Base-by-base conservation (phyloP, 2,888 invertebrate species). In the Nomada ruficornis region DNA sequence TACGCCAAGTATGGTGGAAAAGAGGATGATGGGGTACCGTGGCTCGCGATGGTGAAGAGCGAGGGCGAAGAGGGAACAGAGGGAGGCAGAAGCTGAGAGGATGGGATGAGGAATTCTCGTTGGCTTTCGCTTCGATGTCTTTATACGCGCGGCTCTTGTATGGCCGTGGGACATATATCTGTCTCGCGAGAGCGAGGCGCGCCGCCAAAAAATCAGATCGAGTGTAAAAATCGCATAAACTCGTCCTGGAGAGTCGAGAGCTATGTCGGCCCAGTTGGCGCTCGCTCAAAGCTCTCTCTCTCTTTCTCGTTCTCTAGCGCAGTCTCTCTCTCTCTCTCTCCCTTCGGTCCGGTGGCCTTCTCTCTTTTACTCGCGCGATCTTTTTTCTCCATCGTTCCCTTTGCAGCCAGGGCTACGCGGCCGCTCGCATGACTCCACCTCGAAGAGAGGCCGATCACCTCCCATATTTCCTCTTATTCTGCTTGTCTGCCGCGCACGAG, bases 221-320 rank as follows among this genome's bases (percentile, higher is more conserved):
- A 93, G 93, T 93, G 93, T 93, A 93, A 93, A 93, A 93, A 94
- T 94, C 94, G 93, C 93, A 94, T 94, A 94, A 94, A 94, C 93
- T 93, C 93, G 93, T 94, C 94, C 92, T 92, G 91, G 92, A 88
- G 91, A 91, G 90, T 90, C 88, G 90, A 92, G 90, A 93, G 92
- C 92, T 91, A 92, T 91, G 92, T 91, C 90, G 86, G 90, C 90
- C 88, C 88, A 87, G 86, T 88, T 89, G 87, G 89, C 89, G 89
- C 82, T 84, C 86, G 83, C 79, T 86, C 87, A 23, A 59, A 52
- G 68, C 77, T 77, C 74, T 85, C 81, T 76, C 75, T 77, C 76
- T 80, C 72, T 80, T 82, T 59, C 63, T 74, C 60, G 59, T 65
- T 79, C 71, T 59, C 71, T 80, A 70, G 71, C 54, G 55, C 67